Base-by-base conservation (phyloP, 1,140 invertebrate genomes). In the Drosophila biarmipes region DNA sequence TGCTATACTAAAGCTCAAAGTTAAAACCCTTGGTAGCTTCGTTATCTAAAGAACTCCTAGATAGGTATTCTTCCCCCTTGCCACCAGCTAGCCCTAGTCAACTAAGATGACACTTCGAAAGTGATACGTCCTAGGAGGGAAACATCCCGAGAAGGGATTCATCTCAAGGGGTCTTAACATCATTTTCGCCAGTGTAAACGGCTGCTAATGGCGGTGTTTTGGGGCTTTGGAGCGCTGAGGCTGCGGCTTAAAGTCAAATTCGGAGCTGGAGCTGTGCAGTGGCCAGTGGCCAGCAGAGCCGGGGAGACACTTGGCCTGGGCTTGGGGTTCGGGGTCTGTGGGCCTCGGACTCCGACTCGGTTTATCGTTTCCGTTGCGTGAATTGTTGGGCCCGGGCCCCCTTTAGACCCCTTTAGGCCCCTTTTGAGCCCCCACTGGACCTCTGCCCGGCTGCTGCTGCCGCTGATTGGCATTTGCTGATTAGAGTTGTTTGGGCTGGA, bases 381-480 rank as follows among this genome's bases (percentile, higher is more conserved):
- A 62, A 73, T 34, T 52, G 21, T 38, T 48, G 0, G 42, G 43
- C 14, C 67, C 37, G 17, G 27, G 43, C 4, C 56, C 29, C 42
- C 15, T n/a, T 31, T 19, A 14, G 21, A 6, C 19, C 5, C 35
- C 17, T 19, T 34, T 46, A 11, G 37, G 1, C 37, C 7, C 27
- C 17, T 6, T 29, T 15, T 35, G 6, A 19, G 8, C 0, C 31
- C 48, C 24, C 58, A 14, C 27, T 45, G 24, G 24, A 31, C 34
- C 63, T 34, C 67, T 15, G 68, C 27, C 38, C 24, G 19, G 34
- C 56, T 38, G 57, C 38, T 68, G 68, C 57, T 58, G 57, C 49
- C 59, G 57, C 61, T 75, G 72, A 75, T 75, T 75, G 73, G 72
- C 73, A 75, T 75, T 67, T 75, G 73, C 73, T 76, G 73, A 75